Conservation (phyloP, 1,140 invertebrate species). For the Trichoplusia ni region DNA sequence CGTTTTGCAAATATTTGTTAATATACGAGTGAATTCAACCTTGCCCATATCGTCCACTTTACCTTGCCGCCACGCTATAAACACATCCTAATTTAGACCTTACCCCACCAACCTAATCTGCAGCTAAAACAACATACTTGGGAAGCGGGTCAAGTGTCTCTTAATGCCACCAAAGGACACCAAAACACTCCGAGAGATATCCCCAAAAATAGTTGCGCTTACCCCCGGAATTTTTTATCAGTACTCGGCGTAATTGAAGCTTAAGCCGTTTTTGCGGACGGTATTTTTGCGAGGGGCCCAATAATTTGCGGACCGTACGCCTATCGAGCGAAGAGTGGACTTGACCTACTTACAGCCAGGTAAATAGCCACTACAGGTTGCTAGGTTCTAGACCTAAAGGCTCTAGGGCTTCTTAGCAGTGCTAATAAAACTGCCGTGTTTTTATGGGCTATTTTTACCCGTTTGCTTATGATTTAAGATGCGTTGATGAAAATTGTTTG, state of each 20-base stretch:
- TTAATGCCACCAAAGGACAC: neutral
- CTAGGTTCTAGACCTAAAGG: neutral
- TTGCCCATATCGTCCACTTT: too few relatives aligned
- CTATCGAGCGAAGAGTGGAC: slow-evolving; percentile 7
- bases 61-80: too few relatives aligned
- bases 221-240: slow-evolving; percentile 2
- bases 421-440: neutral
- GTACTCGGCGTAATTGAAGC: slow-evolving; percentile 5
- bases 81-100: too few relatives aligned
- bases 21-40: too few relatives aligned
- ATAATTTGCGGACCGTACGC: slow-evolving; percentile 18
- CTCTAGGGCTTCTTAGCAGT: neutral
- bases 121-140: too few relatives aligned
- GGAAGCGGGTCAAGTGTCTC: neutral
- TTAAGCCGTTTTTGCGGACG: slow-evolving; percentile 2
- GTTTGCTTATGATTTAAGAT: neutral
- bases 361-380: slow-evolving; percentile 12
- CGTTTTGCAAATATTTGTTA: too few relatives aligned
- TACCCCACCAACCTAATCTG: too few relatives aligned
- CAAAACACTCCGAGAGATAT: slow-evolving; percentile 11
- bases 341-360: slow-evolving; percentile 10
- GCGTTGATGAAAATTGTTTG: neutral
- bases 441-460: neutral
- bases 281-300: slow-evolving; percentile 8
- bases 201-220: neutral